Percentiles rank a stretch among this genome's conserved stretches.
Conservation (phyloP, 2,797 vertebrate genomes). For the Limosa lapponica region DNA sequence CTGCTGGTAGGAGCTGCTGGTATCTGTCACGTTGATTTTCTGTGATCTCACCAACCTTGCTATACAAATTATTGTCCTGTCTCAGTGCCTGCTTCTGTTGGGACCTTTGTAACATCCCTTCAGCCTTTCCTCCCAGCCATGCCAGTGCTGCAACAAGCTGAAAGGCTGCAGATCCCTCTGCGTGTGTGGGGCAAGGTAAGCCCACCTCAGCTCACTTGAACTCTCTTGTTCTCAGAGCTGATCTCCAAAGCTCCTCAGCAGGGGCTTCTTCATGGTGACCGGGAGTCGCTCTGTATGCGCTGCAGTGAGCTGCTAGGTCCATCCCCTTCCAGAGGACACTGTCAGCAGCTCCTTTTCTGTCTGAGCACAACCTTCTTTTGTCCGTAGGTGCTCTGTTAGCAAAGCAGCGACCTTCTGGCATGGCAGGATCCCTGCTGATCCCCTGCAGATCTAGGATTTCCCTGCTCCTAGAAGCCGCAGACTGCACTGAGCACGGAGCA, state of each 20-base stretch:
- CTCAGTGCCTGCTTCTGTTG: neutral
- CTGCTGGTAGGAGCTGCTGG: neutral
- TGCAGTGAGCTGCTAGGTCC: neutral
- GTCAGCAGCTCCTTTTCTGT: neutral
- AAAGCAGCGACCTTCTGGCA: neutral
- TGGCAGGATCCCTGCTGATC: neutral
- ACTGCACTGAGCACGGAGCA: neutral
- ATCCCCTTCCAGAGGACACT: neutral
- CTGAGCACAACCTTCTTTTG: neutral
- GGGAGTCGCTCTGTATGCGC: accelerated
- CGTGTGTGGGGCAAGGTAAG: neutral
- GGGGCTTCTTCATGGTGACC: neutral
- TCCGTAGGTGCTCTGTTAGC: accelerated
- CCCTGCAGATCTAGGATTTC: too few relatives aligned
- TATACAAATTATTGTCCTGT: neutral
- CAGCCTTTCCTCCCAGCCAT: neutral
- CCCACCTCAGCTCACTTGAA: neutral
- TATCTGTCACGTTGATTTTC: neutral
- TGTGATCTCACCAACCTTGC: neutral
- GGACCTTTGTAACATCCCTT: neutral
- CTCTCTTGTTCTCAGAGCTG: neutral
- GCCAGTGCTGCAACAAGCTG: neutral
- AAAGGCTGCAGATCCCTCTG: neutral
- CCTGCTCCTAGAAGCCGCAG: neutral
- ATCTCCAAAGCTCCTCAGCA: neutral